Evolutionary conservation across 2,888 invertebrate genomes (phyloP).

Genomic region (Epicampocera succincta): DNA sequence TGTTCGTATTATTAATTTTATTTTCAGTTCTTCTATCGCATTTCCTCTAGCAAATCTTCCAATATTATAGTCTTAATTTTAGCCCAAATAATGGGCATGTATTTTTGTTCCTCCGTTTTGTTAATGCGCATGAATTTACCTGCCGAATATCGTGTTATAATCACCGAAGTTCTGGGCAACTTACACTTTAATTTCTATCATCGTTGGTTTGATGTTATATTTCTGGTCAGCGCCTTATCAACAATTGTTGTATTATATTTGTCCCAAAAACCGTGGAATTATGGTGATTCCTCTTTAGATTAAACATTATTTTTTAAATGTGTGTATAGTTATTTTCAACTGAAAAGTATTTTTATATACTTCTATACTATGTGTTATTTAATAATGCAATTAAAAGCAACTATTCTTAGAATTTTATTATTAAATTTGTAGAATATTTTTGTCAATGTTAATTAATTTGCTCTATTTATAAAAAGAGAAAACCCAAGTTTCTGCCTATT

Average conservation of each 20-base stretch:
- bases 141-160: constrained; percentile 95
- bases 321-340: background rate
- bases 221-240: constrained; percentile 96
- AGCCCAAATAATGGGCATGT: constrained; percentile 99
- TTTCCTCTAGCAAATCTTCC: constrained; percentile 98
- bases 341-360: constrained; percentile 32
- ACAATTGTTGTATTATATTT: constrained; percentile 97
- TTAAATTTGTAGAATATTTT: constrained; percentile 35
- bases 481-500: constrained; percentile 28
- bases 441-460: constrained; percentile 10
- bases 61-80: constrained; percentile 98
- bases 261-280: constrained; percentile 93
- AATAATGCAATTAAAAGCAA: constrained; percentile 1
- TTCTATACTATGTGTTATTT: constrained; percentile 25
- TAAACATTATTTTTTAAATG: constrained; percentile 46
- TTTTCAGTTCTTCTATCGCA: constrained; percentile 97
- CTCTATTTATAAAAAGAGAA: constrained; percentile 27
- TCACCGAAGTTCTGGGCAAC: constrained; percentile 93
- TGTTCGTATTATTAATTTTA: constrained; percentile 1
- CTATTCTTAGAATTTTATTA: constrained; percentile 34
- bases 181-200: constrained; percentile 99
- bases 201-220: constrained; percentile 99
- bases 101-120: constrained; percentile 98
- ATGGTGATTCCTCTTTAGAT: constrained; percentile 78
- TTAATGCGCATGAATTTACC: constrained; percentile 99